Evolutionary conservation across 2,888 invertebrate genomes (phyloP).

Genomic region (Rugalucina vietnamica): DNA sequence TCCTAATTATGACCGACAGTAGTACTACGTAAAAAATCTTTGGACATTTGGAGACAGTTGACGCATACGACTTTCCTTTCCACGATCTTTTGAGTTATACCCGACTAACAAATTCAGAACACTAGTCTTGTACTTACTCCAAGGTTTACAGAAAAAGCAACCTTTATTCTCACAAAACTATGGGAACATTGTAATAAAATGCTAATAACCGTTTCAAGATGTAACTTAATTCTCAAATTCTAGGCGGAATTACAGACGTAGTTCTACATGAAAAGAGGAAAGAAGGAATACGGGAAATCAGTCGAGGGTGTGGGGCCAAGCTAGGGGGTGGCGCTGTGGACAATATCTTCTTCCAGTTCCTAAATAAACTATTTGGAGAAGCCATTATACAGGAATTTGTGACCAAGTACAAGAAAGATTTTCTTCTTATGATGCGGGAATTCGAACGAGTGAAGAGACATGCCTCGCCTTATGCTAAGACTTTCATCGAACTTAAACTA

Average conservation of each 20-base stretch:
- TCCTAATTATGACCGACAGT: too few relatives aligned
- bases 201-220: too few relatives aligned
- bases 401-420: conserved; percentile 49
- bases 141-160: too few relatives aligned
- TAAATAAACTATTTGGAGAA: conserved; percentile 54
- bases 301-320: conserved; percentile 53
- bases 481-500: conserved; percentile 46
- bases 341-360: conserved; percentile 60
- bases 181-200: too few relatives aligned
- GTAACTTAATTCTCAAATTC: too few relatives aligned
- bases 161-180: too few relatives aligned
- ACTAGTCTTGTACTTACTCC: too few relatives aligned
- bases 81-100: too few relatives aligned
- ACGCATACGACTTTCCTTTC: too few relatives aligned
- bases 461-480: conserved; percentile 46
- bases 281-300: conserved; percentile 56
- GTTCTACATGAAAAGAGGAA: conserved; percentile 58
- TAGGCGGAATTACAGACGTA: conserved; percentile 61
- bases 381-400: conserved; percentile 46
- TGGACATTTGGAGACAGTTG: too few relatives aligned
- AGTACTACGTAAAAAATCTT: too few relatives aligned
- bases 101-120: too few relatives aligned
- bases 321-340: conserved; percentile 54
- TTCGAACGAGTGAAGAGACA: conserved; percentile 52
- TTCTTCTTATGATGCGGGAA: conserved; percentile 54